Conservation (phyloP, 2,888 invertebrate species). For the Polietes domitor region DNA sequence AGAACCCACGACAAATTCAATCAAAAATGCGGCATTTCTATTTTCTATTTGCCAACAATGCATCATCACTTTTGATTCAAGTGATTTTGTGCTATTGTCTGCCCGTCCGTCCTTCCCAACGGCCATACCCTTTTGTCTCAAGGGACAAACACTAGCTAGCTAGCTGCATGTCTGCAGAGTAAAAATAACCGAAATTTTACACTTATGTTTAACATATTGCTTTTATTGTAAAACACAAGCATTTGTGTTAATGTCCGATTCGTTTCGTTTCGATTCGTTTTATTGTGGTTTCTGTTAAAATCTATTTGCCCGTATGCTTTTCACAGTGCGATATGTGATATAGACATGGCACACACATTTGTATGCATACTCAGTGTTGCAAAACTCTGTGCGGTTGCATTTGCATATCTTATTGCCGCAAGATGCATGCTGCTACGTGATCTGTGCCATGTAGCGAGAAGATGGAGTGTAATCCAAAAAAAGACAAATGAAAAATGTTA, state of each 20-base stretch:
- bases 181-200: not conserved
- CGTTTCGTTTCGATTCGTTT: not conserved
- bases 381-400: slow-evolving; percentile 5
- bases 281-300: slow-evolving; percentile 11
- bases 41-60: not conserved
- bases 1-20: not conserved
- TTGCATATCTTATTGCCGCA: not conserved
- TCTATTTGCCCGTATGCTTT: not conserved
- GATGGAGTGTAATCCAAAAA: not conserved
- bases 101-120: not conserved
- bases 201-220: slow-evolving; percentile 23
- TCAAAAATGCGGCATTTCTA: not conserved
- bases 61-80: not conserved
- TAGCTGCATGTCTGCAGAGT: too few relatives aligned
- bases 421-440: slow-evolving; percentile 13
- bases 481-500: not conserved
- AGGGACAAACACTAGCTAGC: too few relatives aligned
- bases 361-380: not conserved
- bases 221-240: slow-evolving; percentile 11
- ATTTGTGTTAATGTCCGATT: not conserved
- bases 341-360: not conserved
- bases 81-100: not conserved
- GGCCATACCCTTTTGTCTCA: too few relatives aligned
- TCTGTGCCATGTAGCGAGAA: not conserved
- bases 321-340: not conserved